These are phyloP conservation scores for Ivindomyrus marchei DNA, from an alignment of 2,113 vertebrate species.

Conservation along the genomic window DNA sequence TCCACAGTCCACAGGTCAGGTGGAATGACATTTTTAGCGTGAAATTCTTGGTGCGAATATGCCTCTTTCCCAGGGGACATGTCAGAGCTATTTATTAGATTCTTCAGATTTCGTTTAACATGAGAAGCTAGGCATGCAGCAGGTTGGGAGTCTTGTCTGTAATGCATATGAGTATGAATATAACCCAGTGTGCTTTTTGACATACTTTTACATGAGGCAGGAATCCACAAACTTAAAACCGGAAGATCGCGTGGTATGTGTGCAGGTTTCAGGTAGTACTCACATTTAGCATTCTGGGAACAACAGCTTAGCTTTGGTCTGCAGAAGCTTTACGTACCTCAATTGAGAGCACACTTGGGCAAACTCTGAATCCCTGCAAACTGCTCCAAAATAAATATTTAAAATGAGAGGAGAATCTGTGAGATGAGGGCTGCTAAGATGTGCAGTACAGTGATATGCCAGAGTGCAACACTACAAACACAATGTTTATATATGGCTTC, in stretches of 20 bases:
- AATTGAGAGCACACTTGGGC: neutral
- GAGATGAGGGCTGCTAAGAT: neutral
- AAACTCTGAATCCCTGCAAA: neutral
- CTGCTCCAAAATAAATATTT: neutral
- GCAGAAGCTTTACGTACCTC: neutral
- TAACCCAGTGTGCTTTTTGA: neutral
- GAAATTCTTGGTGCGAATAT: neutral
- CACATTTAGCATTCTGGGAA: neutral
- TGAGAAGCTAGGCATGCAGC: neutral
- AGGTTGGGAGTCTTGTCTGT: neutral
- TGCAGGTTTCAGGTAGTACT: neutral
- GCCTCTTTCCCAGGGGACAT: neutral
- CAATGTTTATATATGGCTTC: neutral
- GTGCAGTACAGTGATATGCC: neutral
- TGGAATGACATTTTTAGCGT: neutral
- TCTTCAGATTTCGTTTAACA: neutral
- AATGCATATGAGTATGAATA: neutral
- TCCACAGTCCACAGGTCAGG: neutral
- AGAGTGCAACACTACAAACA: neutral
- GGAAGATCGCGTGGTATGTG: neutral
- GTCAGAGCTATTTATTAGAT: neutral
- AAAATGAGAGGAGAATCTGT: neutral
- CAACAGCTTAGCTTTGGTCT: neutral
- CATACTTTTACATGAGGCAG: neutral
- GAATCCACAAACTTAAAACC: neutral